Conservation (phyloP, 1,140 invertebrate species). For the Sitobion miscanthi region DNA sequence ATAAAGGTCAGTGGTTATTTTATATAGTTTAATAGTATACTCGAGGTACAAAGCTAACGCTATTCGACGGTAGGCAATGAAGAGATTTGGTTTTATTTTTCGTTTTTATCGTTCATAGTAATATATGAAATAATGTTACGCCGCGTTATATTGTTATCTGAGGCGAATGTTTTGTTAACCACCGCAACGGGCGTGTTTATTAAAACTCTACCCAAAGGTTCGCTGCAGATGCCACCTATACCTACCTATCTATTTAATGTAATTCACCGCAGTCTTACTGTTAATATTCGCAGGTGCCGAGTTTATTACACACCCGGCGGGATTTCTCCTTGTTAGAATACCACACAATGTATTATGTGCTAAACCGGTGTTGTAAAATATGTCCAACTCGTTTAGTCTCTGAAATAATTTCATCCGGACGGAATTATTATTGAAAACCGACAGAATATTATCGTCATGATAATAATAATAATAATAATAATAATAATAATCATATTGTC, state of each 20-base stretch:
- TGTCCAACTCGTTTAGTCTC: not conserved
- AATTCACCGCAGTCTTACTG: not conserved
- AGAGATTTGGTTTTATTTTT: not conserved
- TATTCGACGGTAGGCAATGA: not conserved
- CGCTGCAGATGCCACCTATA: not conserved
- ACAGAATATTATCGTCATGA: not conserved
- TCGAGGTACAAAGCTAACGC: not conserved
- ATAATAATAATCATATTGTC: no score
- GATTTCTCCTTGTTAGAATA: not conserved
- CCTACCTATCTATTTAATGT: not conserved
- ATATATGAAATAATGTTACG: not conserved
- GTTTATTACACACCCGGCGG: not conserved
- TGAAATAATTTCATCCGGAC: not conserved
- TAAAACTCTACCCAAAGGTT: not conserved
- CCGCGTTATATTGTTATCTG: not conserved
- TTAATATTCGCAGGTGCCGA: slow-evolving; percentile 24
- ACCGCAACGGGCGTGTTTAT: not conserved
- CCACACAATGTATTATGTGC: not conserved
- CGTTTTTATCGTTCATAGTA: not conserved
- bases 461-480: not conserved
- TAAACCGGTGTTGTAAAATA: not conserved
- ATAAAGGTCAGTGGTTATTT: not conserved
- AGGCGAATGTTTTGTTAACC: not conserved
- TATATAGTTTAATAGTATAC: not conserved
- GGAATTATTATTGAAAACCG: not conserved